Conservation (phyloP, 2,888 invertebrate genomes). For the Quadroppia sp. region DNA sequence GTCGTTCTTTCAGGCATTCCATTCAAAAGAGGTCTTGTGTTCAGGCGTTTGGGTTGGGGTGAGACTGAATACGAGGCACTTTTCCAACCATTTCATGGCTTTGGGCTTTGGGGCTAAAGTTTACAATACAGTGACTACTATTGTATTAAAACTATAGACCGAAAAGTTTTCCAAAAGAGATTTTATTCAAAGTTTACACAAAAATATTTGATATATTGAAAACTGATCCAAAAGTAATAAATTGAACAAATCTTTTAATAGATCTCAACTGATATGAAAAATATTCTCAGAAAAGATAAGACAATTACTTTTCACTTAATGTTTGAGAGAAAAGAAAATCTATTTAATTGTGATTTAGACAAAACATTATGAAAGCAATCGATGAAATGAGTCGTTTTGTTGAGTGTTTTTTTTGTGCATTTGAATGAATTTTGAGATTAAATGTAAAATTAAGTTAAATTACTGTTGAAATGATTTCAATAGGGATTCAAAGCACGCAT, state of each 20-base stretch:
- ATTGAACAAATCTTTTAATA: background rate
- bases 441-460: background rate
- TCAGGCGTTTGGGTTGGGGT: background rate
- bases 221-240: background rate
- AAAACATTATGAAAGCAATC: too few species aligned
- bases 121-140: background rate
- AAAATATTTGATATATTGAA: background rate
- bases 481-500: background rate
- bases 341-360: too few species aligned
- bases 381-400: too few species aligned
- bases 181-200: background rate
- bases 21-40: background rate
- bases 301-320: background rate
- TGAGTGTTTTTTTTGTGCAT: too few species aligned
- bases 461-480: constrained; percentile 10
- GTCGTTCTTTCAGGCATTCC: constrained; percentile 1
- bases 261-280: background rate
- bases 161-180: background rate
- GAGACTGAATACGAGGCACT: constrained; percentile 26
- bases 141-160: background rate
- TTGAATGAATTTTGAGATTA: too few species aligned
- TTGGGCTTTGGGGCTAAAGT: constrained; percentile 24
- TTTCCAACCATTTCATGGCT: constrained; percentile 19
- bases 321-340: too few species aligned
- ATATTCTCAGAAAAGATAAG: background rate